These are phyloP conservation scores for Xyrauchen texanus DNA, from an alignment of 2,113 vertebrate species.

Conservation along the genomic window DNA sequence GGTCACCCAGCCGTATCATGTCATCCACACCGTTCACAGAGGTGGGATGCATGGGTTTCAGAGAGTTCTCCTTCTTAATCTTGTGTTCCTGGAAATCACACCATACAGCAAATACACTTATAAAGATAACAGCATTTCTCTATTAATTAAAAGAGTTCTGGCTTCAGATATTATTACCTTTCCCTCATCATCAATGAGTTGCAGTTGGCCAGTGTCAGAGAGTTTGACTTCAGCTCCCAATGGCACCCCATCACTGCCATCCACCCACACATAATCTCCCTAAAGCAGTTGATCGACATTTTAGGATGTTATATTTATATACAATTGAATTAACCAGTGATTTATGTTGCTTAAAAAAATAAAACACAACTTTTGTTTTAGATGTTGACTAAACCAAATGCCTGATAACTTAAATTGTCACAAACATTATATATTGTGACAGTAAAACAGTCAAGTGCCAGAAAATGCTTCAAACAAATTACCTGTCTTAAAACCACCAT, in stretches of 20 bases:
- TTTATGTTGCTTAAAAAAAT: too few species aligned
- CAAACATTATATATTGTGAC: too few species aligned
- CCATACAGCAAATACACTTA: conserved; percentile 5
- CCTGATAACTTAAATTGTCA: too few species aligned
- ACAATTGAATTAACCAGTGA: too few species aligned
- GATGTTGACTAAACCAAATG: too few species aligned
- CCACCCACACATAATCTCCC: conserved; percentile 95
- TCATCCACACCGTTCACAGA: conserved; percentile 88
- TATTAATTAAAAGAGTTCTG: too few species aligned
- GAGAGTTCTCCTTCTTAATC: conserved; percentile 71
- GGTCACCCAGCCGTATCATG: conserved; percentile 92
- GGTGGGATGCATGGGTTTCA: conserved; percentile 87
- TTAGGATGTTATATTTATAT: too few species aligned
- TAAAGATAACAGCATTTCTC: too few species aligned
- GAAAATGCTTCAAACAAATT: conserved; percentile 24
- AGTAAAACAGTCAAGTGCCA: too few species aligned
- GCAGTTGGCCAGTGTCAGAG: conserved; percentile 78
- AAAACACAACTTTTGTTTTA: too few species aligned
- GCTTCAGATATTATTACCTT: conserved; percentile 75
- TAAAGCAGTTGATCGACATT: conserved; percentile 51
- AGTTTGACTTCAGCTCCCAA: conserved; percentile 86
- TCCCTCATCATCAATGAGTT: conserved; percentile 91
- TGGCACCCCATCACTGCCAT: conserved; percentile 72
- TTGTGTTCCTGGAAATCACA: conserved; percentile 82
- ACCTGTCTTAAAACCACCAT: conserved; percentile 77